Evolutionary conservation across 1,140 invertebrate genomes (phyloP), one percentile per base, ranked within the genome.

Genomic region (Neodiprion lecontei): DNA sequence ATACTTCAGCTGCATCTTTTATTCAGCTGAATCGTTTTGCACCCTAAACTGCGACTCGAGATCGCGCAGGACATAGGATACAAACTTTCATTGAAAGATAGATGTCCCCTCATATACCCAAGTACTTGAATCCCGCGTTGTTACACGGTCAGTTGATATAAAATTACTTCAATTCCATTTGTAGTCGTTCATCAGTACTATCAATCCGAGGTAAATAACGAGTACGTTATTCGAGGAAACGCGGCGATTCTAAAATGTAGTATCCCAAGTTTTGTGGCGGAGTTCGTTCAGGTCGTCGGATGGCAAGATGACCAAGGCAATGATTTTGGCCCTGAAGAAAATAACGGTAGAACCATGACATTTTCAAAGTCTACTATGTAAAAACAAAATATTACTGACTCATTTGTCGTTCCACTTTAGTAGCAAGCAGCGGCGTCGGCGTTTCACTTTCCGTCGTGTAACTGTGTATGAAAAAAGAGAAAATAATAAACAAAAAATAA

Each of bases 161-260:
- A 61, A 61, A 61, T 61, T 12, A 61, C 3, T 28, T 71, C 48
- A 72, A 74, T 73, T 70, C 47, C 67, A 70, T 81, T 90, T 89
- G 17, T 89, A 97, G 96, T 96, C 85, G 95, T 97, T 77, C 92
- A 95, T 78, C 96, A 97, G 87, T 91, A 93, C 83, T 97, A 96
- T 89, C 94, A 96, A 80, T 95, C 95, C 21, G 95, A 97, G 88
- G 96, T 96, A 80, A 95, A 96, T 89, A 97, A 97, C 87, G 96
- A 97, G 78, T 98, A 97, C 89, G 96, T 96, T 7, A 97, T 97
- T 81, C 92, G 94, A 84, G 96, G 96, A 70, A 97, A 98, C 88
- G 94, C 96, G 67, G 96, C 96, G n/a, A 93, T 98, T 78, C 90
- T 99, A 69, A 97, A 96, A 86, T 98, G 97, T 89, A 93, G 95